These are phyloP conservation scores for Ailuropoda melanoleuca DNA, from an alignment of 2,113 vertebrate species.

Conservation along the genomic window DNA sequence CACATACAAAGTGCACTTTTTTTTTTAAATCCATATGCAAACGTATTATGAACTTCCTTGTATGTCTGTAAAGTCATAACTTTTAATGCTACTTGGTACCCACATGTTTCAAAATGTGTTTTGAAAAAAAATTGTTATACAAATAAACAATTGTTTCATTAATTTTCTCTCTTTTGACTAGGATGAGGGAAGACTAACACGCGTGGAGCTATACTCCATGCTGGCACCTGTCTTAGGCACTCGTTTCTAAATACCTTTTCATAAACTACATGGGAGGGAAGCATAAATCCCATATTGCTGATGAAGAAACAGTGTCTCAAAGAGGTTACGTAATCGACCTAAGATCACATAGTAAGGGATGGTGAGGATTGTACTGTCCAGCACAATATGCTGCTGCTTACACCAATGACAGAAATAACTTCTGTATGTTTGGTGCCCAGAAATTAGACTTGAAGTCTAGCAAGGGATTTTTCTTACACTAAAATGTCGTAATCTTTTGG, in stretches of 20 bases:
- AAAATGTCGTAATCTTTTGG: not conserved
- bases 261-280: not conserved
- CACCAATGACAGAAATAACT: not conserved
- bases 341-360: not conserved
- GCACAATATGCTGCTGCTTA: not conserved
- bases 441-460: not conserved
- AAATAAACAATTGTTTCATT: not conserved
- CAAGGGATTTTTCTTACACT: conserved; percentile 51
- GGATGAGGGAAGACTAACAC: not conserved
- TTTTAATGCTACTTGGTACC: not conserved
- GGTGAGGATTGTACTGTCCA: not conserved
- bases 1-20: not conserved
- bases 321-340: not conserved
- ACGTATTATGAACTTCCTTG: not conserved
- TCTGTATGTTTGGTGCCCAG: not conserved
- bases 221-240: not conserved
- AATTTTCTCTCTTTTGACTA: conserved; percentile 16
- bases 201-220: not conserved
- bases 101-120: not conserved
- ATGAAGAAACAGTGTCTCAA: not conserved
- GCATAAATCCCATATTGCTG: not conserved
- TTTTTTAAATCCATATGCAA: not conserved
- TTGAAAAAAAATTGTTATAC: not conserved
- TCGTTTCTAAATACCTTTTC: not conserved
- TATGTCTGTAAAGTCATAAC: not conserved